Evolutionary conservation across 2,797 vertebrate genomes (phyloP).

Genomic region (Cottoperca gobio): DNA sequence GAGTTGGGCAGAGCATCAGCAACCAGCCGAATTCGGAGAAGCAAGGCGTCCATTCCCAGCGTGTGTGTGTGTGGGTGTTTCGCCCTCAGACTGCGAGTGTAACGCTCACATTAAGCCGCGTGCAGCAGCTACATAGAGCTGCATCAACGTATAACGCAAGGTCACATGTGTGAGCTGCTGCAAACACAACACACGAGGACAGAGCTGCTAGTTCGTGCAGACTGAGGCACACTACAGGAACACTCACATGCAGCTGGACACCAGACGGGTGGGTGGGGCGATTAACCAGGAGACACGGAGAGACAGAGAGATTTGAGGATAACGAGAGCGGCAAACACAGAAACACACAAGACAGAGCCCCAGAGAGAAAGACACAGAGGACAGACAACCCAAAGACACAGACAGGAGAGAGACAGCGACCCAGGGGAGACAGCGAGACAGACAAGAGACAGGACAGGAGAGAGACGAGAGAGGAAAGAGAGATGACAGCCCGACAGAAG

Average conservation of each 20-base stretch:
- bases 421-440: too few species aligned
- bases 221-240: slow-evolving; percentile 95
- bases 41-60: too few species aligned
- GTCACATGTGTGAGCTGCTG: slow-evolving; percentile 98
- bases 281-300: slow-evolving; percentile 34
- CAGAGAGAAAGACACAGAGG: neutral
- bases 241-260: slow-evolving; percentile 89
- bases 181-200: slow-evolving; percentile 99
- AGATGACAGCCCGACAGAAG: too few species aligned
- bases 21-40: too few species aligned
- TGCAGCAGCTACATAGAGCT: slow-evolving; percentile 99
- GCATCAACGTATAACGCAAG: slow-evolving; percentile 95
- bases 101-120: slow-evolving; percentile 97
- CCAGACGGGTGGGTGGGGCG: slow-evolving; percentile 86
- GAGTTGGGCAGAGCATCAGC: too few species aligned
- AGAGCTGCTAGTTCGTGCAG: slow-evolving; percentile 96
- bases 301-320: too few species aligned
- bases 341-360: too few species aligned
- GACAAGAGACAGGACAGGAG: too few species aligned
- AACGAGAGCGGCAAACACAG: too few species aligned
- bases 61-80: slow-evolving; percentile 45
- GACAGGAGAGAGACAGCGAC: too few species aligned
- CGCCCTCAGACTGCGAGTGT: slow-evolving; percentile 95
- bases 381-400: too few species aligned
- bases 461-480: too few species aligned